phyloP scores from a whole-genome alignment of 2,113 vertebrate species.

The Polypterus bichir region DNA sequence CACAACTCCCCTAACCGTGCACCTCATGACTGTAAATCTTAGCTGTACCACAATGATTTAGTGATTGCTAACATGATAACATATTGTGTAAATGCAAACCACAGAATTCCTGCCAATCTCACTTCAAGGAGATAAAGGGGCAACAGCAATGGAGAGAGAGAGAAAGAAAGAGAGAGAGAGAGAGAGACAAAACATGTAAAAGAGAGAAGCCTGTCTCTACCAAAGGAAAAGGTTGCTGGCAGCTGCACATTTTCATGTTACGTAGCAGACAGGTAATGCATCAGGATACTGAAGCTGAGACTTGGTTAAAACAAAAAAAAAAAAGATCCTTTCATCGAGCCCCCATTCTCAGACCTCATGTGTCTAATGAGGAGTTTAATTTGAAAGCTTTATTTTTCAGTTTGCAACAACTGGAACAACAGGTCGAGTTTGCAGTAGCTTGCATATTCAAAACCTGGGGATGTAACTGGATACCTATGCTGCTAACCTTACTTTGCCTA shows the following conservation, averaged over 20 bases:
- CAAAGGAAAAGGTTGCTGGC: slow-evolving; percentile 1
- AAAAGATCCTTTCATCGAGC: not conserved
- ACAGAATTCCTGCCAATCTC: slow-evolving; percentile 68
- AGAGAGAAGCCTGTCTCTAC: not conserved
- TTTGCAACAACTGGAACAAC: slow-evolving; percentile 80
- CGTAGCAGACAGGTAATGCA: slow-evolving; percentile 23
- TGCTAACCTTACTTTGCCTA: slow-evolving; percentile 66
- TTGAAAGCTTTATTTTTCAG: slow-evolving; percentile 29
- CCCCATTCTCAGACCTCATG: slow-evolving; percentile 15
- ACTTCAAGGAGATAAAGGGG: slow-evolving; percentile 56
- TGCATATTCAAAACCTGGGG: slow-evolving; percentile 70
- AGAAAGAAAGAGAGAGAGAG: slow-evolving; percentile 7
- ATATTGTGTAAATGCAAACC: slow-evolving; percentile 82
- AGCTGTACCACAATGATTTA: slow-evolving; percentile 74
- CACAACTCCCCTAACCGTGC: slow-evolving; percentile 3
- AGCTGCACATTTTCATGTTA: not conserved
- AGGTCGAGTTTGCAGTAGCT: slow-evolving; percentile 65
- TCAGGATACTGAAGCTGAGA: slow-evolving; percentile 22
- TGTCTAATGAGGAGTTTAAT: slow-evolving; percentile 33
- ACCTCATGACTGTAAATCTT: slow-evolving; percentile 69
- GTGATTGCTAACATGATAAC: slow-evolving; percentile 81
- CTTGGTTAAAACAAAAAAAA: slow-evolving; percentile 11
- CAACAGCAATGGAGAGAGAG: slow-evolving; percentile 19
- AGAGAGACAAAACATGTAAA: slow-evolving; percentile 3
- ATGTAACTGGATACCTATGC: slow-evolving; percentile 68